Percentiles rank a stretch among this genome's conserved stretches.
Conservation (phyloP, 2,888 invertebrate genomes). For the Pimpla rufipes region DNA sequence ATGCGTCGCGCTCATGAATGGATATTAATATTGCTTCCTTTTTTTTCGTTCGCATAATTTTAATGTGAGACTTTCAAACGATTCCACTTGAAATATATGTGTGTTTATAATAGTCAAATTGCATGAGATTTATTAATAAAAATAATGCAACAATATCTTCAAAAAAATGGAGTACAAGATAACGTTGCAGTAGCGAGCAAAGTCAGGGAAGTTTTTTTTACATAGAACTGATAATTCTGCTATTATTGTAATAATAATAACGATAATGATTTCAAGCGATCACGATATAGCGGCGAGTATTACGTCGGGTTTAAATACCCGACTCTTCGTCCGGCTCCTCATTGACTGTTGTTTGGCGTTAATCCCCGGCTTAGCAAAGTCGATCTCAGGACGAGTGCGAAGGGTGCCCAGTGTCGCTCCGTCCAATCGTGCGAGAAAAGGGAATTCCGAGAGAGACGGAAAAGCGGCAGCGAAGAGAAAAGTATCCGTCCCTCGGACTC, state of each 20-base stretch:
- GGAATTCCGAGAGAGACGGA: background rate
- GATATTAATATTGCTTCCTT: background rate
- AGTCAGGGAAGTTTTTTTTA: too few relatives aligned
- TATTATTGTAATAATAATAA: too few relatives aligned
- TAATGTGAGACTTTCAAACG: too few relatives aligned
- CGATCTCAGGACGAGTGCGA: slow-evolving; percentile 14
- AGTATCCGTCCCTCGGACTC: background rate
- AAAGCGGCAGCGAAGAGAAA: background rate
- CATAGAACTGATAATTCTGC: too few relatives aligned
- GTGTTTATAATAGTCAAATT: background rate
- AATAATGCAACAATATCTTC: too few relatives aligned
- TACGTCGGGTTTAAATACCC: background rate
- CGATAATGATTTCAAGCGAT: too few relatives aligned
- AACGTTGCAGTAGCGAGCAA: too few relatives aligned
- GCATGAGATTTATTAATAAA: too few relatives aligned
- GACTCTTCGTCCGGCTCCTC: background rate
- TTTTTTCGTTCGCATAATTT: background rate
- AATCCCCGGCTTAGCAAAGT: slow-evolving; percentile 8
- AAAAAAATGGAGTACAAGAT: too few relatives aligned
- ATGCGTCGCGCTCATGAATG: background rate
- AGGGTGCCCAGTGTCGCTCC: background rate
- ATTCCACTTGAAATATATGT: too few relatives aligned
- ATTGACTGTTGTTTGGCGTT: slow-evolving; percentile 9
- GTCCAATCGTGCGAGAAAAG: background rate
- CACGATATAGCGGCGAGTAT: background rate